phyloP scores from a whole-genome alignment of 92 coral and sea anemone genomes.

The Actinostola sp. region DNA sequence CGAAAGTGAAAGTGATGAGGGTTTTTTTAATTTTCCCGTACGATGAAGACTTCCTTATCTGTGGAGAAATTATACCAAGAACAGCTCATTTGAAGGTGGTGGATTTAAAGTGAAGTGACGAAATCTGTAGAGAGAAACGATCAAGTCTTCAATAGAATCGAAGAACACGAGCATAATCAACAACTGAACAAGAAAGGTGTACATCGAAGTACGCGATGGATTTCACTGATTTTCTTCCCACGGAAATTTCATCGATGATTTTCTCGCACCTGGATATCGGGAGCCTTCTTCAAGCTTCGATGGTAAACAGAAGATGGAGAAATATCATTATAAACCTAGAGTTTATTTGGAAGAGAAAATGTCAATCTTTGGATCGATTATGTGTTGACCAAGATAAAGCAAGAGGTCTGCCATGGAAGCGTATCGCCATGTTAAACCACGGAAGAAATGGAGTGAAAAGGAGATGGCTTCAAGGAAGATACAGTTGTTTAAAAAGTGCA shows the following conservation, averaged over 20 bases:
- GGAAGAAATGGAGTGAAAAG: constrained; percentile 68
- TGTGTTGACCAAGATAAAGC: constrained; percentile 54
- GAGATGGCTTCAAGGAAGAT: constrained; percentile 83
- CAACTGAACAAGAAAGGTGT: constrained; percentile 4
- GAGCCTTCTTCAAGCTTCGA: constrained; percentile 80
- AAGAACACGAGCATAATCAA: not conserved
- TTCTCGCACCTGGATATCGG: constrained; percentile 73
- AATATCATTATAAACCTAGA: constrained; percentile 61
- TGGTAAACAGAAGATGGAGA: constrained; percentile 68
- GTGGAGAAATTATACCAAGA: too few relatives aligned
- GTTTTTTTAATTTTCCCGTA: constrained; percentile 6
- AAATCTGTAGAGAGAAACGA: not conserved
- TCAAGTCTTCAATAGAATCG: not conserved
- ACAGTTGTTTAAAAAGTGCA: constrained; percentile 52
- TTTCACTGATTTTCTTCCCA: constrained; percentile 68
- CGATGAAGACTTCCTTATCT: not conserved
- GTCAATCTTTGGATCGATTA: constrained; percentile 50
- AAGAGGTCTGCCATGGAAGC: constrained; percentile 48
- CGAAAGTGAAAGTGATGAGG: constrained; percentile 37
- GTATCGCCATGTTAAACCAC: constrained; percentile 66
- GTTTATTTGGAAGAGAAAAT: constrained; percentile 75
- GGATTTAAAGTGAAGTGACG: too few relatives aligned
- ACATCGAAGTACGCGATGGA: constrained; percentile 23
- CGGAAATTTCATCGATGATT: constrained; percentile 68
- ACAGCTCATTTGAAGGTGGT: too few relatives aligned